These are phyloP conservation scores for Mythimna lalbum DNA, from an alignment of 2,888 invertebrate genomes.

Conservation along the genomic window DNA sequence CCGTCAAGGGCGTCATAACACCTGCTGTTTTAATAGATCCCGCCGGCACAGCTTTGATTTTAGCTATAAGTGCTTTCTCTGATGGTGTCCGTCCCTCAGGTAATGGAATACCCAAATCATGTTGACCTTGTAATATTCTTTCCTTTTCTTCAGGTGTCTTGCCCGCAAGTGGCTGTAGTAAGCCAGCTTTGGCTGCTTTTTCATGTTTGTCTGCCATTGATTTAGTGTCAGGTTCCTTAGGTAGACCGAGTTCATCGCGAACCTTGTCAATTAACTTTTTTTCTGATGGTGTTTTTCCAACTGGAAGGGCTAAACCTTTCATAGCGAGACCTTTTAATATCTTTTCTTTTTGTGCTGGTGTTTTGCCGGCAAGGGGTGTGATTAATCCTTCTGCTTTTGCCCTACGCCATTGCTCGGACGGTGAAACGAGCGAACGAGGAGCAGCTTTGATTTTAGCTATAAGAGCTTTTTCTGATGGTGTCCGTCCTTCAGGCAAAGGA, in stretches of 20 bases:
- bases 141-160: conserved; percentile 27
- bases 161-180: conserved; percentile 18
- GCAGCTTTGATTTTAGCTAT: conserved; percentile 18
- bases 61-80: conserved; percentile 57
- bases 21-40: conserved; percentile 16
- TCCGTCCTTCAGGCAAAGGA: no score
- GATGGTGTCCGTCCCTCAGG: conserved; percentile 31
- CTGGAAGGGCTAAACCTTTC: conserved; percentile 64
- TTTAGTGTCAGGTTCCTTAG: conserved; percentile 61
- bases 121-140: conserved; percentile 12
- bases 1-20: neutral
- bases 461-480: no score
- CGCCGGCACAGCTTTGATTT: conserved; percentile 12
- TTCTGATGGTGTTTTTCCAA: conserved; percentile 66
- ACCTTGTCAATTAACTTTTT: conserved; percentile 64
- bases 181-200: conserved; percentile 19
- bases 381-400: conserved; percentile 24
- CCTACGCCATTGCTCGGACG: conserved; percentile 6
- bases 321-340: conserved; percentile 60
- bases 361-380: conserved; percentile 25
- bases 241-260: conserved; percentile 63
- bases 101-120: conserved; percentile 25
- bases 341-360: conserved; percentile 55
- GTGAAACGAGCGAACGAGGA: neutral
- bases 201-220: conserved; percentile 33